Evolutionary conservation across 2,113 vertebrate genomes (phyloP), one percentile per base, ranked within the genome.

Genomic region (Lathamus discolor): DNA sequence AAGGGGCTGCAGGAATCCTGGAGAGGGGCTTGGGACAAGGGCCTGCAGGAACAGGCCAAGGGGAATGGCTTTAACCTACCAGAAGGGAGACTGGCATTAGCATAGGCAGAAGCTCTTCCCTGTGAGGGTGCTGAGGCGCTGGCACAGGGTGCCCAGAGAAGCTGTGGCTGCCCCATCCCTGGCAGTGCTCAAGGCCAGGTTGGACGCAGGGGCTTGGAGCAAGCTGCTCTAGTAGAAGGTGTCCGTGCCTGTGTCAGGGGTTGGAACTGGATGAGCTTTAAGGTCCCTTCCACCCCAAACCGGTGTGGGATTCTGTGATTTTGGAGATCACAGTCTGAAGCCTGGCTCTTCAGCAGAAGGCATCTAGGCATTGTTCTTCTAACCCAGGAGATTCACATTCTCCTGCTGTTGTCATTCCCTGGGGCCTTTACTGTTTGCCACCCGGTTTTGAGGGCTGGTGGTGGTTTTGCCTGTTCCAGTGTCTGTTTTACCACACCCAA

Each of bases 381-480:
- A n/a, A 25, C 28, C 9, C 20, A 31, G 55, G 46, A 37, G 72
- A 62, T 15, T 14, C 16, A 0, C 31, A 24, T 74, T 86, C 10
- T 64, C 13, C 0, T 37, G 24, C 19, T 72, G 29, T 24, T 74
- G 25, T 46, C 49, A 22, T 69, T 35, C 31, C 10, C 6, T 6
- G 29, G 13, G 6, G 11, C 7, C 9, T 59, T 39, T 81, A 55
- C 17, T 54, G 46, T 25, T 86, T 28, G 27, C 22, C 41, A 10
- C 12, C 22, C 1, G 1, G 2, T 61, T 59, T 27, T 14, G 69
- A n/a, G n/a, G 48, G 43, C 29, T 51, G 16, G 28, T 41, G 0
- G 5, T 54, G 79, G 29, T 17, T 79, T 48, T 72, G 63, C 35
- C 35, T 9, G 9, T 78, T 62, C 17, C 23, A 10, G 1, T 52